A percentile compares a stretch with the other conserved stretches of the same genome.
These are phyloP conservation scores for Rhagologus leucostigma DNA, from an alignment of 2,113 vertebrate genomes.

Conservation along the genomic window DNA sequence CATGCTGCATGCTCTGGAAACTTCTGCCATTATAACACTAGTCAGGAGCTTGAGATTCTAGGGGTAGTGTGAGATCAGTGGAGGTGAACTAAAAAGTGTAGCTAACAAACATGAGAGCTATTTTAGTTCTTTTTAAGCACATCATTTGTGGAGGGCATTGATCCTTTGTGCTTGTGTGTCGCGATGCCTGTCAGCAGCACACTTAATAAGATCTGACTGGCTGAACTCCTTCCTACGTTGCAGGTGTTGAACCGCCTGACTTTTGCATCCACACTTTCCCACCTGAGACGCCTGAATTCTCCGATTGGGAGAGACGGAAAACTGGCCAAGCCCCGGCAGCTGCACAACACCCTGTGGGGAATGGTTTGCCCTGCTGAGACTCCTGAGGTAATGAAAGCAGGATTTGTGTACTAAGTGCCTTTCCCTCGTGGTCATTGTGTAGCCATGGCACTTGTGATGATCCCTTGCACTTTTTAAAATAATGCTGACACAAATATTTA, in stretches of 20 bases:
- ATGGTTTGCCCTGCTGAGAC: constrained; percentile 99
- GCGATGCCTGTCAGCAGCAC: not conserved
- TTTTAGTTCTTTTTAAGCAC: not conserved
- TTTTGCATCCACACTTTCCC: constrained; percentile 95
- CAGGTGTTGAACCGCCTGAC: constrained; percentile 96
- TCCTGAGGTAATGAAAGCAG: constrained; percentile 83
- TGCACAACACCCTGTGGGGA: constrained; percentile 97
- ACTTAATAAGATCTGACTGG: not conserved
- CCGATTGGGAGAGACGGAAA: constrained; percentile 97
- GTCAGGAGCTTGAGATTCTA: not conserved
- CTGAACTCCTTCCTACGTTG: not conserved
- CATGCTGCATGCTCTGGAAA: not conserved
- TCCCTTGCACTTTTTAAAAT: not conserved
- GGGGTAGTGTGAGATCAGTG: not conserved
- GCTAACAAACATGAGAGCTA: not conserved
- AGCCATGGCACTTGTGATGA: not conserved
- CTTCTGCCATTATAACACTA: not conserved
- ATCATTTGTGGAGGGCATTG: not conserved
- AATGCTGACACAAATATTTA: not conserved
- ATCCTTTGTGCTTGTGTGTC: not conserved
- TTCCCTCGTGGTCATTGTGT: rapidly evolving
- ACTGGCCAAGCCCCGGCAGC: constrained; percentile 93
- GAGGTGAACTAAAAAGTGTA: not conserved
- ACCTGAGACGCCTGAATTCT: constrained; percentile 93
- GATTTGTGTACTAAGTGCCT: not conserved